These are phyloP conservation scores for Oreortyx pictus DNA, from an alignment of 2,797 vertebrate genomes.

Conservation along the genomic window DNA sequence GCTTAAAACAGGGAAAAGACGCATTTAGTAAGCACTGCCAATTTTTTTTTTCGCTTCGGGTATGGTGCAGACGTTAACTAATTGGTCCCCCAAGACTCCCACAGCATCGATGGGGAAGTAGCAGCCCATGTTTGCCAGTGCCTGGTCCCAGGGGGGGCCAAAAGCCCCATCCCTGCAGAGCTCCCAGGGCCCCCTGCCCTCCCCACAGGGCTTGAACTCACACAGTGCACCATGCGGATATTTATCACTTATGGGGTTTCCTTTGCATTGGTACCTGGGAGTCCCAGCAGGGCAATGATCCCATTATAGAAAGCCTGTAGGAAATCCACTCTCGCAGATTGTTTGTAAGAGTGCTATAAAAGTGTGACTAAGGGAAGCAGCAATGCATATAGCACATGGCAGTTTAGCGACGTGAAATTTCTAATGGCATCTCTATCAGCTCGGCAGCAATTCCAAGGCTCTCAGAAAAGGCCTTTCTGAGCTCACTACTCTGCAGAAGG, in stretches of 20 bases:
- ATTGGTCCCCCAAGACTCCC: neutral
- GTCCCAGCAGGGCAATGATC: slow-evolving; percentile 45
- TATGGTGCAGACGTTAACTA: neutral
- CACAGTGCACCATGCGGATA: neutral
- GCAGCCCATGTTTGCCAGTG: neutral
- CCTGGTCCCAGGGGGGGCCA: neutral
- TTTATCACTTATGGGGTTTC: neutral
- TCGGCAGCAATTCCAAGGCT: neutral
- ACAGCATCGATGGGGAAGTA: neutral
- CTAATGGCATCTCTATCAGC: neutral
- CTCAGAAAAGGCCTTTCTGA: neutral
- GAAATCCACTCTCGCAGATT: slow-evolving; percentile 22
- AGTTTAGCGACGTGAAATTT: neutral
- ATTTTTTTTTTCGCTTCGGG: neutral
- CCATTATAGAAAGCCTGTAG: slow-evolving; percentile 42
- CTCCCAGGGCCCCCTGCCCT: neutral
- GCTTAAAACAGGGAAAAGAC: neutral
- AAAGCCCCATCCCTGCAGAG: neutral
- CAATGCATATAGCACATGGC: neutral
- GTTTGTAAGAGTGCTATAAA: slow-evolving; percentile 58
- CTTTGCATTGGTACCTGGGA: neutral
- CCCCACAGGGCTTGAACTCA: neutral
- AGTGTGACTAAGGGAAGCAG: slow-evolving; percentile 20
- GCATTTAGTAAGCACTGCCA: neutral
- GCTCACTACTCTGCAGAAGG: neutral